A percentile compares a stretch with the other conserved stretches of the same genome.
Evolutionary conservation across 2,797 vertebrate genomes (phyloP).

Genomic region (Aphelocoma californica): DNA sequence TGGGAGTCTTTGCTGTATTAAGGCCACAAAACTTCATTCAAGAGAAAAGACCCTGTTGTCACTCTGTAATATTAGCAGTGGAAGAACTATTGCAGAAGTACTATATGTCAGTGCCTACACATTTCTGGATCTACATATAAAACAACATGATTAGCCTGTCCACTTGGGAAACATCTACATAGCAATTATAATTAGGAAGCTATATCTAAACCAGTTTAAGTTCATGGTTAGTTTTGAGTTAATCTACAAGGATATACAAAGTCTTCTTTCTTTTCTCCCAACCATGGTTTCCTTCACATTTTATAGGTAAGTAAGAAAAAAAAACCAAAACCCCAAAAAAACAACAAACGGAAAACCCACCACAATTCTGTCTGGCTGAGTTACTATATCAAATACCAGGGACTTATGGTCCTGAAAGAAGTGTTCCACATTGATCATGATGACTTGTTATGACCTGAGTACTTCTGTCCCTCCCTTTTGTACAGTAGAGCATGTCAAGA

Average conservation of each 20-base stretch:
- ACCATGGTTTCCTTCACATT: rapidly evolving
- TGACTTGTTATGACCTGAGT: not conserved
- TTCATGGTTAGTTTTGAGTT: not conserved
- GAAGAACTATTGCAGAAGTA: not conserved
- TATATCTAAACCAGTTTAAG: not conserved
- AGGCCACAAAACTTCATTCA: not conserved
- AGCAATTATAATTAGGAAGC: not conserved
- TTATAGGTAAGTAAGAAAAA: not conserved
- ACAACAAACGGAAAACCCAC: not conserved
- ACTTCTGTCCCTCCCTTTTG: not conserved
- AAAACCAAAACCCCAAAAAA: not conserved
- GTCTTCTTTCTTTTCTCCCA: not conserved
- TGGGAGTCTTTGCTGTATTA: not conserved
- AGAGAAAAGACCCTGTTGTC: not conserved
- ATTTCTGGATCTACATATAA: not conserved
- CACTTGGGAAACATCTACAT: not conserved
- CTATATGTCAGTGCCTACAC: not conserved
- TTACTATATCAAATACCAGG: not conserved
- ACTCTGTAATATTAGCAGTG: not conserved
- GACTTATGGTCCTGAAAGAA: not conserved
- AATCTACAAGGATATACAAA: not conserved
- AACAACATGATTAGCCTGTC: not conserved
- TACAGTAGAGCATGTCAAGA: not conserved
- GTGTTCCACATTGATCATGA: not conserved
- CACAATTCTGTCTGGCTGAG: not conserved